Conservation (phyloP, 1,140 invertebrate genomes). For the Drosophila virilis region DNA sequence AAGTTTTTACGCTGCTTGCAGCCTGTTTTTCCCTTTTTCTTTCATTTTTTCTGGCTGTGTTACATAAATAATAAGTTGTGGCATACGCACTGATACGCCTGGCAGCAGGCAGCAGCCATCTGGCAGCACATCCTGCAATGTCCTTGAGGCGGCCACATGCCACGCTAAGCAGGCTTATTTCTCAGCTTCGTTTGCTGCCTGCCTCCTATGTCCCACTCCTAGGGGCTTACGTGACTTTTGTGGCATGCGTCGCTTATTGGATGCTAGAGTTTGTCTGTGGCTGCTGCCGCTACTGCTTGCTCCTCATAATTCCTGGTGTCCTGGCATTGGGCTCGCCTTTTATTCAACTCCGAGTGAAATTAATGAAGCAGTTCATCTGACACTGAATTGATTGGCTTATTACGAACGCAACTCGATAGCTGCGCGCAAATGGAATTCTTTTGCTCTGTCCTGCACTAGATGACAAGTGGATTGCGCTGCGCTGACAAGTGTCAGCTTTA, state of each 20-base stretch:
- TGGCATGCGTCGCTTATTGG: constrained; percentile 61
- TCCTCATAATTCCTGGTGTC: constrained; percentile 46
- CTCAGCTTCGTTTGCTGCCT: constrained; percentile 19
- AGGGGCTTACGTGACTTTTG: constrained; percentile 72
- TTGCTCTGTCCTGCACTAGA: constrained; percentile 8
- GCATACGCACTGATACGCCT: not conserved
- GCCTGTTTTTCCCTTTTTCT: not conserved
- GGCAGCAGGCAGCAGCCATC: constrained; percentile 46
- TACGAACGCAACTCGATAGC: constrained; percentile 68
- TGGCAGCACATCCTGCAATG: constrained; percentile 52
- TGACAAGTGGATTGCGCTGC: constrained; percentile 23
- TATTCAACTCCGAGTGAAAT: constrained; percentile 60
- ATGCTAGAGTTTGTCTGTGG: constrained; percentile 36
- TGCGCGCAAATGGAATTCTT: constrained; percentile 42
- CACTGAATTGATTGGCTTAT: constrained; percentile 82
- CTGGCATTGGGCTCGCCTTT: constrained; percentile 7
- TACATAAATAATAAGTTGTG: constrained; percentile 73
- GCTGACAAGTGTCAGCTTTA: constrained; percentile 12
- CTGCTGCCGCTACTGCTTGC: not conserved
- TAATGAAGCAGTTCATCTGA: constrained; percentile 82
- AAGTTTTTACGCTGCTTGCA: not conserved
- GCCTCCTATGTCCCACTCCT: not conserved
- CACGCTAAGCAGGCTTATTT: constrained; percentile 67
- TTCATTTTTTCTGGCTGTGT: constrained; percentile 5
- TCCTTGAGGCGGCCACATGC: constrained; percentile 49